Evolutionary conservation across 1,140 invertebrate species (phyloP), one percentile per base, ranked within the genome.

Genomic region (Ptiloglossa arizonensis): DNA sequence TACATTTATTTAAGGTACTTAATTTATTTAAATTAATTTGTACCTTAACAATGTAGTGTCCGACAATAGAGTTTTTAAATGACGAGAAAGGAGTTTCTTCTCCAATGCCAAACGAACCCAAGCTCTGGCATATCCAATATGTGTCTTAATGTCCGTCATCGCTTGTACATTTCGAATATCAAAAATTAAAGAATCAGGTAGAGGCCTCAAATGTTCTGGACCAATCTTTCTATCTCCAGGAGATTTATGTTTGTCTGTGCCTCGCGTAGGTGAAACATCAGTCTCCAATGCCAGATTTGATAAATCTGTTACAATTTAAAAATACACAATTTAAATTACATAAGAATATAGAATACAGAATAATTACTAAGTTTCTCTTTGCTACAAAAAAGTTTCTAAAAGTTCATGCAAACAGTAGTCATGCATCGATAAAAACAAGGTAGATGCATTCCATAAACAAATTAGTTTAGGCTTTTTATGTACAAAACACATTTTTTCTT

Each of bases 41-140:
- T 91, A 96, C 92, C 96, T 95, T n/a, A 99, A 93, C 24, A 99
- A 93, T 27, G 95, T 95, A 17, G 96, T 95, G 89, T 99, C 97
- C 1, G 96, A 95, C 4, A 99, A 92, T 15, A 99, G 91, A 29
- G 96, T 96, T 81, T 97, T 96, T 50, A 99, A 94, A 93, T 99
- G 98, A 86, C 96, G 95, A 1, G 98, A 99, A 1, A 99, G 92
- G 48, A 99, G 93, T 93, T 99, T 99, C 91, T 99, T 99, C 90
- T 99, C 99, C n/a, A 99, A 91, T 0, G 98, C 97, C 3, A 99
- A 93, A 71, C 99, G 94, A 3, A 99, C 97, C 96, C 98, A 99
- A 0, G 99, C 98, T 87, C 98, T 94, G 0, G 98, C 98, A 90
- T 98, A 98, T 2, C 99, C 99, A 74, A 99, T 98, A 83, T 99